Percentiles rank a stretch among this genome's conserved stretches.
Evolutionary conservation across 2,888 invertebrate genomes (phyloP).

Genomic region (Ypsolopha sequella): DNA sequence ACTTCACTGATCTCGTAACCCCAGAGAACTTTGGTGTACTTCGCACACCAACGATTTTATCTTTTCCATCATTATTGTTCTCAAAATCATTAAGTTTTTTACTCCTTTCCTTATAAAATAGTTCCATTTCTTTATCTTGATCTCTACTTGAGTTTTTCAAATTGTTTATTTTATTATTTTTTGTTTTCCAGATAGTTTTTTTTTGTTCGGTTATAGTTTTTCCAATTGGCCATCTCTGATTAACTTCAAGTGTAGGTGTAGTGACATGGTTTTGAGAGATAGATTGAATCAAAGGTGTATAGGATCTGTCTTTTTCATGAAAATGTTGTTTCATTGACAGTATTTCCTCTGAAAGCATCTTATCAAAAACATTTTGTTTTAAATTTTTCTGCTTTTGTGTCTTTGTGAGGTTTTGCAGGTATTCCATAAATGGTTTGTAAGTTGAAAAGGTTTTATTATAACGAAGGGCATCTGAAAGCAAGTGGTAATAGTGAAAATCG

Average conservation of each 20-base stretch:
- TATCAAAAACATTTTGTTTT: slow-evolving; percentile 39
- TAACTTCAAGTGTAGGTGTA: slow-evolving; percentile 34
- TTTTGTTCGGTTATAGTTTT: slow-evolving; percentile 15
- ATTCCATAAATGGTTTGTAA: slow-evolving; percentile 17
- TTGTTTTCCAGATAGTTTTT: no score
- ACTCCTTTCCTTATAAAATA: slow-evolving; percentile 10
- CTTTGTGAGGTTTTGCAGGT: slow-evolving; percentile 18
- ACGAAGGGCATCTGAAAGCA: slow-evolving; percentile 18
- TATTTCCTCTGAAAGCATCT: slow-evolving; percentile 48
- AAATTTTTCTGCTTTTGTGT: slow-evolving; percentile 21
- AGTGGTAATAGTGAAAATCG: neutral
- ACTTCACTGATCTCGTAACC: no score
- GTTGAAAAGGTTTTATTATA: slow-evolving; percentile 11
- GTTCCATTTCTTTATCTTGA: slow-evolving; percentile 3
- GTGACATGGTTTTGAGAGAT: slow-evolving; percentile 19
- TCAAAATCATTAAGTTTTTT: slow-evolving; percentile 4
- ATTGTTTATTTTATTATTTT: no score
- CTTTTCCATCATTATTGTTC: slow-evolving; percentile 8
- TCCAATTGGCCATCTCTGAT: slow-evolving; percentile 37
- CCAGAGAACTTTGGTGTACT: slow-evolving; percentile 22
- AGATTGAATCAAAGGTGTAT: slow-evolving; percentile 17
- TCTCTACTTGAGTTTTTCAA: slow-evolving; percentile 1
- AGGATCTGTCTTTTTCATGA: slow-evolving; percentile 26
- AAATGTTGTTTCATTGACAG: slow-evolving; percentile 37
- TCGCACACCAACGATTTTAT: slow-evolving; percentile 38